These are phyloP conservation scores for Pseudomyrmex pallidus DNA, from an alignment of 1,140 invertebrate genomes.

Conservation along the genomic window DNA sequence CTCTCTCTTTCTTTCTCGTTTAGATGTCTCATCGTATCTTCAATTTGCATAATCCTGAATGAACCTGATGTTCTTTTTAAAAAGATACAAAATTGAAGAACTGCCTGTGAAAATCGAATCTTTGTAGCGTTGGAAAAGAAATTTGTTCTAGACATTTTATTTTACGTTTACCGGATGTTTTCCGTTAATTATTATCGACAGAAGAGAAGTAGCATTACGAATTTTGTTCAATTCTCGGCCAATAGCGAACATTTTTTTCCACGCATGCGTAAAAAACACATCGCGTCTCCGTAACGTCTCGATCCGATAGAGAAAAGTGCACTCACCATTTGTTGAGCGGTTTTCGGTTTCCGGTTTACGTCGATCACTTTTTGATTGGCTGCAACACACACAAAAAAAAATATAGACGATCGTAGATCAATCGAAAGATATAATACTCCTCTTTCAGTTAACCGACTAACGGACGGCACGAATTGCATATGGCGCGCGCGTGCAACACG, in stretches of 20 bases:
- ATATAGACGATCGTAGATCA: constrained; percentile 15
- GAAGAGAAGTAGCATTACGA: too few relatives aligned
- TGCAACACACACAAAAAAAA: constrained; percentile 82
- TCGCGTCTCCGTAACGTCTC: background rate
- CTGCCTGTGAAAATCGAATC: constrained; percentile 11
- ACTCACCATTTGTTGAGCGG: constrained; percentile 96
- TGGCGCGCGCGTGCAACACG: constrained; percentile 62
- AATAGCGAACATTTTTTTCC: too few relatives aligned
- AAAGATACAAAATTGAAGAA: constrained; percentile 40
- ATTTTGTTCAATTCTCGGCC: too few relatives aligned
- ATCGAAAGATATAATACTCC: constrained; percentile 14
- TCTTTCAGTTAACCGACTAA: constrained; percentile 42
- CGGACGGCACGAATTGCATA: constrained; percentile 56
- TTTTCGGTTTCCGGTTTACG: constrained; percentile 94
- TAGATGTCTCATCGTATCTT: constrained; percentile 3
- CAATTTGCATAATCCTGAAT: constrained; percentile 54
- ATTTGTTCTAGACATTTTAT: background rate
- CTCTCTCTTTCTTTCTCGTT: constrained; percentile 2
- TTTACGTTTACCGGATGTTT: background rate
- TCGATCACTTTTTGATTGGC: constrained; percentile 95
- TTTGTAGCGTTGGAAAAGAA: background rate
- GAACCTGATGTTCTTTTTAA: constrained; percentile 11
- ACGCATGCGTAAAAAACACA: too few relatives aligned
- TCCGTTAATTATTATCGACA: too few relatives aligned
- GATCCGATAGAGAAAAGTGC: background rate